phyloP scores from a whole-genome alignment of 2,888 invertebrate genomes.

The Pyrocoelia pectoralis region DNA sequence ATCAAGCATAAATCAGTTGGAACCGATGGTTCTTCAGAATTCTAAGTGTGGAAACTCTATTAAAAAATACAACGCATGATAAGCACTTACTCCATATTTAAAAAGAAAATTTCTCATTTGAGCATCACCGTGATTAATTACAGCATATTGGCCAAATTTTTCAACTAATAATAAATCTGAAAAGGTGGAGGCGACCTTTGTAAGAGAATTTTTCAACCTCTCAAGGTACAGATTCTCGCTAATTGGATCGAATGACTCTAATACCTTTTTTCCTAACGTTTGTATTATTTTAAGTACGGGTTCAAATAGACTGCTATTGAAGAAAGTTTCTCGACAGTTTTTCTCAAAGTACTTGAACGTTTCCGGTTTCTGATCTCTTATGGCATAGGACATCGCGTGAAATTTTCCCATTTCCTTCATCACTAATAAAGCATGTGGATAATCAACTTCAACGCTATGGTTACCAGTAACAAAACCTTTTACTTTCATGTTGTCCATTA shows the following conservation, averaged over 20 bases:
- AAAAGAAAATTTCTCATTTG: slow-evolving; percentile 24
- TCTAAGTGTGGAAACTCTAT: background rate
- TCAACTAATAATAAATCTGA: background rate
- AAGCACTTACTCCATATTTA: slow-evolving; percentile 22
- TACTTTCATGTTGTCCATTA: slow-evolving; percentile 12
- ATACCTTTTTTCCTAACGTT: background rate
- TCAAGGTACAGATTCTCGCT: background rate
- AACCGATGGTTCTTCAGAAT: background rate
- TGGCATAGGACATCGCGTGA: slow-evolving; percentile 9
- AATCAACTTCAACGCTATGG: background rate
- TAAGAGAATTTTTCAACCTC: background rate
- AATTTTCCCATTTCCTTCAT: slow-evolving; percentile 15
- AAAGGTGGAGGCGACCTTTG: background rate
- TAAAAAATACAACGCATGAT: background rate
- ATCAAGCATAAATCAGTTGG: slow-evolving; percentile 27
- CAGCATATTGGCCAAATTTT: slow-evolving; percentile 8
- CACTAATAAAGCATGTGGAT: background rate
- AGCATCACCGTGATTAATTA: slow-evolving; percentile 24
- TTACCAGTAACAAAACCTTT: background rate
- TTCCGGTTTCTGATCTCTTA: slow-evolving; percentile 14
- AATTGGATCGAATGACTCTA: slow-evolving; percentile 1
- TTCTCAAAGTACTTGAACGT: background rate
- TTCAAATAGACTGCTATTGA: background rate
- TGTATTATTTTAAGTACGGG: slow-evolving; percentile 1
- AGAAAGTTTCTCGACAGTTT: background rate